Evolutionary conservation across 2,888 invertebrate species (phyloP).

Genomic region (Macrostomum cliftonense): DNA sequence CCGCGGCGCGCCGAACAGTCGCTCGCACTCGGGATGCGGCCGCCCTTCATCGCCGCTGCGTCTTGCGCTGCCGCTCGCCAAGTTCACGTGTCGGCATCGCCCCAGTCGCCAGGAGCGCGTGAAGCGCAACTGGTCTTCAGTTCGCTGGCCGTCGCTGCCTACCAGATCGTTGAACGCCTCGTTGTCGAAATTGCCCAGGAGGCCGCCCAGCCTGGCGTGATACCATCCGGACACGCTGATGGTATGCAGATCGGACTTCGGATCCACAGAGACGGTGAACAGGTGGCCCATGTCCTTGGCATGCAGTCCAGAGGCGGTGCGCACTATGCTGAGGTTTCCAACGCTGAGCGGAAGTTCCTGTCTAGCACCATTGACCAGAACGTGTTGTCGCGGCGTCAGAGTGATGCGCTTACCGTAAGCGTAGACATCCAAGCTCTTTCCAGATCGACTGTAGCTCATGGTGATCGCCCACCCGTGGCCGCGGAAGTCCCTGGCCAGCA

Average conservation of each 20-base stretch:
- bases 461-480: slow-evolving; percentile 61
- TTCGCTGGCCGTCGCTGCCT: slow-evolving; percentile 44
- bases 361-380: slow-evolving; percentile 46
- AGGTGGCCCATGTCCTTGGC: slow-evolving; percentile 40
- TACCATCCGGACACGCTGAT: slow-evolving; percentile 66
- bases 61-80: slow-evolving; percentile 44
- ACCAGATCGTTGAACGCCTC: slow-evolving; percentile 62
- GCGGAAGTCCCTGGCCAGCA: slow-evolving; percentile 64
- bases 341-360: slow-evolving; percentile 51
- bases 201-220: slow-evolving; percentile 60
- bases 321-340: slow-evolving; percentile 28
- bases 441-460: slow-evolving; percentile 46
- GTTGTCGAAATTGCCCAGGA: slow-evolving; percentile 73
- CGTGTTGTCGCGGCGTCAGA: slow-evolving; percentile 19
- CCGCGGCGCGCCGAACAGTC: slow-evolving; percentile 47
- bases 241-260: slow-evolving; percentile 46
- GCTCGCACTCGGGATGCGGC: slow-evolving; percentile 16
- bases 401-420: slow-evolving; percentile 23
- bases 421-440: slow-evolving; percentile 22
- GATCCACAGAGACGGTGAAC: slow-evolving; percentile 34
- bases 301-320: slow-evolving; percentile 30
- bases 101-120: slow-evolving; percentile 43
- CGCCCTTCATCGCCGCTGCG: slow-evolving; percentile 53
- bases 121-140: slow-evolving; percentile 46
- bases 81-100: slow-evolving; percentile 43